Evolutionary conservation across 2,888 invertebrate genomes (phyloP).

Genomic region (Heliconius aoede): DNA sequence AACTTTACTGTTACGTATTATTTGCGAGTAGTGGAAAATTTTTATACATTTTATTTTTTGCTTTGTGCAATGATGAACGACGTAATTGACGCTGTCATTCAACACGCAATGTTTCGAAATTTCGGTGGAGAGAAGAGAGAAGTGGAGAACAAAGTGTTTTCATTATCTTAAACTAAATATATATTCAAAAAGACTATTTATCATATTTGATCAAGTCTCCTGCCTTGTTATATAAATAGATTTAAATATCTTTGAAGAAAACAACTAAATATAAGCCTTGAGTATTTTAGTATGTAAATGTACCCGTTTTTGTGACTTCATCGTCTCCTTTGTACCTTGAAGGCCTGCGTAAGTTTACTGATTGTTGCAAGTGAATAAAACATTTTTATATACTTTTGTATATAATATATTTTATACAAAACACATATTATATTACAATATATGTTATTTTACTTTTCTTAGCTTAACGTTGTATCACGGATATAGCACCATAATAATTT

Average conservation of each 20-base stretch:
- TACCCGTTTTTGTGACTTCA: not conserved
- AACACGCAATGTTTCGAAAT: not conserved
- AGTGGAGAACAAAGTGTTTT: not conserved
- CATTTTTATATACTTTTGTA: too few species aligned
- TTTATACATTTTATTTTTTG: too few species aligned
- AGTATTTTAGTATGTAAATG: conserved; percentile 4
- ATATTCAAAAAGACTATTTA: too few species aligned
- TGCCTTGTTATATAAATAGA: not conserved
- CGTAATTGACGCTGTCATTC: not conserved
- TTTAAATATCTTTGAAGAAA: not conserved
- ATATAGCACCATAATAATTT: not conserved
- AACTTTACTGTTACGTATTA: too few species aligned
- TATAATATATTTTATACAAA: too few species aligned
- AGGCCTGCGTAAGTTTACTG: not conserved
- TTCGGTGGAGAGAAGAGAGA: not conserved
- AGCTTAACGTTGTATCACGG: not conserved
- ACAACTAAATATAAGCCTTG: conserved; percentile 1
- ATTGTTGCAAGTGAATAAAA: not conserved
- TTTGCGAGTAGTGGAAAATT: too few species aligned
- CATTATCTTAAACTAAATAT: too few species aligned
- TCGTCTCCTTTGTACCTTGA: conserved; percentile 5
- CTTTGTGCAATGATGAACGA: too few species aligned
- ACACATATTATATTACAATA: not conserved
- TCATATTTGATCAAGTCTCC: too few species aligned
- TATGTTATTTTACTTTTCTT: not conserved